phyloP scores from a whole-genome alignment of 92 coral and sea anemone genomes.

The Epizoanthus illoricatus region DNA sequence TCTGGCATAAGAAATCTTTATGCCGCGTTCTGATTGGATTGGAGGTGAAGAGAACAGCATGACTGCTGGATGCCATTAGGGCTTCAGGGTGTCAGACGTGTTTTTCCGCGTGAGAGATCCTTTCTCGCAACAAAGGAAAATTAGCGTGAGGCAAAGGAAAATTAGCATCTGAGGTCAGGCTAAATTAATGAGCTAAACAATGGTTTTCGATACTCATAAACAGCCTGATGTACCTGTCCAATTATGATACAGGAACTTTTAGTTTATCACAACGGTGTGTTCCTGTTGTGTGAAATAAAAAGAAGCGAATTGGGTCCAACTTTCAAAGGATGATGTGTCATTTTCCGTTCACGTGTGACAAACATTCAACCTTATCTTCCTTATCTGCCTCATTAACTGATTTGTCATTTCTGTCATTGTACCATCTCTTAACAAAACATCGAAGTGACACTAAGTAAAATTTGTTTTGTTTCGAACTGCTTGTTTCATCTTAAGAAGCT shows the following conservation, averaged over 20 bases:
- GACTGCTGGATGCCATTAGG: too few relatives aligned
- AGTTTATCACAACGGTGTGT: neutral
- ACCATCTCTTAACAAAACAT: constrained; percentile 86
- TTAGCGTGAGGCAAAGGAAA: too few relatives aligned
- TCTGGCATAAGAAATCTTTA: too few relatives aligned
- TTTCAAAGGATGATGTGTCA: constrained; percentile 72
- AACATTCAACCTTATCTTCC: constrained; percentile 58
- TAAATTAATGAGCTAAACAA: constrained; percentile 69
- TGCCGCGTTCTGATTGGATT: too few relatives aligned
- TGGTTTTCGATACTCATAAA: constrained; percentile 65
- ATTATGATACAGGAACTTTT: constrained; percentile 50
- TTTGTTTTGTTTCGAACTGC: constrained; percentile 84
- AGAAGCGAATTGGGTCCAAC: neutral
- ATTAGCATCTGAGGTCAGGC: too few relatives aligned
- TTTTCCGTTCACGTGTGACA: constrained; percentile 65
- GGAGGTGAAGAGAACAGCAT: too few relatives aligned
- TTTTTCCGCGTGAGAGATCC: too few relatives aligned
- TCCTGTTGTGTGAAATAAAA: constrained; percentile 5
- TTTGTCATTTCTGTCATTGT: constrained; percentile 76
- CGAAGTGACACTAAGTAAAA: constrained; percentile 74
- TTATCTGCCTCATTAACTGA: constrained; percentile 74
- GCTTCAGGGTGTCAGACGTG: too few relatives aligned
- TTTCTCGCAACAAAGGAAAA: too few relatives aligned
- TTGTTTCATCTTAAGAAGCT: constrained; percentile 72
- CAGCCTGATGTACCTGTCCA: constrained; percentile 85